Evolutionary conservation across 2,113 vertebrate species (phyloP).

Genomic region (Dromaius novaehollandiae): DNA sequence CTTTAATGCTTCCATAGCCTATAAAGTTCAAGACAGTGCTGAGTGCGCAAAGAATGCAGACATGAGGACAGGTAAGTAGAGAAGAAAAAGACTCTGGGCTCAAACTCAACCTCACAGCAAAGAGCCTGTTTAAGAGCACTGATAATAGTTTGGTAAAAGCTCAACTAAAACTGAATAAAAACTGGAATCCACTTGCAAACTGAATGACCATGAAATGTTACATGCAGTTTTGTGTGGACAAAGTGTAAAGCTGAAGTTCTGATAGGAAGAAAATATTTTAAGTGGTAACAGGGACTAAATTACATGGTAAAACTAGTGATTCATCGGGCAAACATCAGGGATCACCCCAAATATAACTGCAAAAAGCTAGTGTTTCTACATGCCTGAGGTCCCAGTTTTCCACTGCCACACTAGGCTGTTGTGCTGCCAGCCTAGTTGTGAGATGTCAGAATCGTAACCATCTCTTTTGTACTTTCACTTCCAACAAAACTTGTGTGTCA

Average conservation of each 20-base stretch:
- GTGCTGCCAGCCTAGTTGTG: neutral
- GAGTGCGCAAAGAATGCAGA: neutral
- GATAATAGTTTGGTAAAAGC: neutral
- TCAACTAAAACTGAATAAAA: neutral
- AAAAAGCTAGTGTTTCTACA: neutral
- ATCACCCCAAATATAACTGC: rapidly evolving
- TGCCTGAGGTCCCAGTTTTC: neutral
- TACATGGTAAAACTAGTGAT: neutral
- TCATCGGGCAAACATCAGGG: neutral
- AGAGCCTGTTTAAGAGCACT: neutral
- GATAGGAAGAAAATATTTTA: neutral
- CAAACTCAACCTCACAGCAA: neutral
- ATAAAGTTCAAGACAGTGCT: neutral
- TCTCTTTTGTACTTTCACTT: neutral
- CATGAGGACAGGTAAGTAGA: neutral
- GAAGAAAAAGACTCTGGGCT: neutral
- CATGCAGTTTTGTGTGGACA: neutral
- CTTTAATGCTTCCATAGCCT: neutral
- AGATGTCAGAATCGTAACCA: neutral
- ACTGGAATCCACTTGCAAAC: neutral
- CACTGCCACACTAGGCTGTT: neutral
- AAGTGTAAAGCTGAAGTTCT: neutral
- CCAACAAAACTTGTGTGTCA: neutral
- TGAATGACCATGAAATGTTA: neutral
- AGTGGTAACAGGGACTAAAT: neutral